Evolutionary conservation across 2,797 vertebrate genomes (phyloP).

Genomic region (Hapalemur alaotrensis): DNA sequence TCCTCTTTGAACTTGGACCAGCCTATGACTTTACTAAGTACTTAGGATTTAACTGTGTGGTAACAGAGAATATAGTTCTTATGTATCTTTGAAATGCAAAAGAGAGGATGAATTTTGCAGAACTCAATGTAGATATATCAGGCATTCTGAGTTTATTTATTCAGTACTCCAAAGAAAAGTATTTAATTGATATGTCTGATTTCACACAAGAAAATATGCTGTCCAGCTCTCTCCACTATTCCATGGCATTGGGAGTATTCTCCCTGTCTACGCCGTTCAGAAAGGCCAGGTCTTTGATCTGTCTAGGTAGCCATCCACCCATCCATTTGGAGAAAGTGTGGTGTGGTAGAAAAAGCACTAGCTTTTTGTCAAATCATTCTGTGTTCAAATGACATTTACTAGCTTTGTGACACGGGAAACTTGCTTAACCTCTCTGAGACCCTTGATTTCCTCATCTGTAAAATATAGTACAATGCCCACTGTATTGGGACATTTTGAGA

Average conservation of each 20-base stretch:
- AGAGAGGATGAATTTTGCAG: background rate
- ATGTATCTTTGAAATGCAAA: background rate
- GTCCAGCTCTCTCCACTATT: background rate
- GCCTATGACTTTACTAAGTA: background rate
- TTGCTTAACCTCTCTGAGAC: background rate
- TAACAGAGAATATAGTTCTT: background rate
- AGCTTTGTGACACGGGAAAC: background rate
- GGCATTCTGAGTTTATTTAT: background rate
- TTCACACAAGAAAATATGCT: background rate
- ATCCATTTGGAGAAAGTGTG: background rate
- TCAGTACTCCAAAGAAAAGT: background rate
- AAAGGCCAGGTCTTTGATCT: background rate
- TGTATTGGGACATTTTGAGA: background rate
- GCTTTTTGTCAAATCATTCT: background rate
- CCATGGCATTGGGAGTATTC: background rate
- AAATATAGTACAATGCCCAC: background rate
- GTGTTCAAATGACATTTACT: background rate
- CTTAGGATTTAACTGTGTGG: background rate
- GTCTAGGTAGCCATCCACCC: background rate
- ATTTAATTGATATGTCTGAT: background rate
- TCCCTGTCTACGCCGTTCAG: background rate
- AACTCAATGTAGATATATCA: background rate
- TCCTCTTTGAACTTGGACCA: slow-evolving; percentile 32
- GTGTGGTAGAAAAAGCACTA: background rate
- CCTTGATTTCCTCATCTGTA: background rate